phyloP scores from a whole-genome alignment of 1,140 invertebrate genomes.

The Daktulosphaira vitifoliae region DNA sequence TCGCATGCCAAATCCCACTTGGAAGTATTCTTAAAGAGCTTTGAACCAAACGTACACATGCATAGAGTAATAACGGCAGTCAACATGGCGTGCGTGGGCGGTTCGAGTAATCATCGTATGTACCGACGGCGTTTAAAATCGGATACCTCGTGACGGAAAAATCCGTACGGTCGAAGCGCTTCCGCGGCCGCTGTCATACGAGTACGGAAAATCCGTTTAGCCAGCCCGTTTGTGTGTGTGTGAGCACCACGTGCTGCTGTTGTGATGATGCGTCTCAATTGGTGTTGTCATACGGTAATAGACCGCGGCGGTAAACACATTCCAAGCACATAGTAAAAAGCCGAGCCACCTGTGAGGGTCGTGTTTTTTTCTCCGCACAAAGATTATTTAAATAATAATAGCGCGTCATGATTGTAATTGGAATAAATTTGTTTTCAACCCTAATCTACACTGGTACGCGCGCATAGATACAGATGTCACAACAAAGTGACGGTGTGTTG shows the following conservation, averaged over 20 bases:
- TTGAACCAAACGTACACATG: background rate
- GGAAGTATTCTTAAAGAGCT: slow-evolving; percentile 6
- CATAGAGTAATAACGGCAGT: too few species aligned
- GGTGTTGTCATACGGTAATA: too few species aligned
- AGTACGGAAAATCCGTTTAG: background rate
- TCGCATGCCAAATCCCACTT: slow-evolving; percentile 25
- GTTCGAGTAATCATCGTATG: too few species aligned
- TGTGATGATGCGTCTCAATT: too few species aligned
- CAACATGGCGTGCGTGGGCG: too few species aligned
- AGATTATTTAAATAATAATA: slow-evolving; percentile 2
- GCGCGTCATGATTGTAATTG: background rate
- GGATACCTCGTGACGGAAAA: background rate
- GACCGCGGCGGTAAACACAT: too few species aligned
- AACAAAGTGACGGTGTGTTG: slow-evolving; percentile 12
- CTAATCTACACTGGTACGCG: background rate
- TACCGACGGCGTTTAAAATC: too few species aligned
- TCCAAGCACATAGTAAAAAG: too few species aligned
- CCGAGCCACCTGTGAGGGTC: too few species aligned
- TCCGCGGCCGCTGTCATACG: background rate
- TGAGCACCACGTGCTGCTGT: too few species aligned
- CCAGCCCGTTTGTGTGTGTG: background rate
- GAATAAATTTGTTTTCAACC: slow-evolving; percentile 13
- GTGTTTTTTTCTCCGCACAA: too few species aligned
- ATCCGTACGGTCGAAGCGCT: background rate
- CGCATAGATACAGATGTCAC: slow-evolving; percentile 30